phyloP scores from a whole-genome alignment of 2,888 invertebrate species.

The Hydraecia micacea region DNA sequence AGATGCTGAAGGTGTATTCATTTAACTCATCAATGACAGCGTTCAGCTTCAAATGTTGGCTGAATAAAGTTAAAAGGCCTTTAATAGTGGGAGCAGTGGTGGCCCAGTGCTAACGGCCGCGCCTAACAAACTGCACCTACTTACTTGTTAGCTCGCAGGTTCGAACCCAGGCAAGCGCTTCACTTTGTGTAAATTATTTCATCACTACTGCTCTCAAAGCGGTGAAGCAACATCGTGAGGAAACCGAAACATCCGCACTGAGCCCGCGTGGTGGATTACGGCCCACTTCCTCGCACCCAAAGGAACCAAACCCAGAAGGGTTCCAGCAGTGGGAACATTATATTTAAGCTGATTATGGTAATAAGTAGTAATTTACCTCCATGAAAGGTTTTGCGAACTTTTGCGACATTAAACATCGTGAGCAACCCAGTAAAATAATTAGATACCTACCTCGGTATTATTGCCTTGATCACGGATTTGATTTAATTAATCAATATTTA shows the following conservation, averaged over 20 bases:
- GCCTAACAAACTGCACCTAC: no score
- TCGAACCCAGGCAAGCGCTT: background rate
- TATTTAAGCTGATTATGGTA: background rate
- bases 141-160: background rate
- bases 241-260: background rate
- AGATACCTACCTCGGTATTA: background rate
- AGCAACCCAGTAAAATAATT: background rate
- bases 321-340: background rate
- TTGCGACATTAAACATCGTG: constrained; percentile 20
- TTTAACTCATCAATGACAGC: background rate
- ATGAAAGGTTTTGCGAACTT: background rate
- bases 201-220: background rate
- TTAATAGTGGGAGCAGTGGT: background rate
- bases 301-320: no score
- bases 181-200: background rate
- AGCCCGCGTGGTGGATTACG: background rate
- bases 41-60: background rate
- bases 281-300: background rate
- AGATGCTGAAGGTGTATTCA: background rate
- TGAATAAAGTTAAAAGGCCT: background rate
- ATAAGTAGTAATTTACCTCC: background rate
- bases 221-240: background rate
- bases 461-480: background rate
- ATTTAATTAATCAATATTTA: background rate
- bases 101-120: background rate